Conservation (phyloP, 2,888 invertebrate genomes). For the Alentia gelatinosa region DNA sequence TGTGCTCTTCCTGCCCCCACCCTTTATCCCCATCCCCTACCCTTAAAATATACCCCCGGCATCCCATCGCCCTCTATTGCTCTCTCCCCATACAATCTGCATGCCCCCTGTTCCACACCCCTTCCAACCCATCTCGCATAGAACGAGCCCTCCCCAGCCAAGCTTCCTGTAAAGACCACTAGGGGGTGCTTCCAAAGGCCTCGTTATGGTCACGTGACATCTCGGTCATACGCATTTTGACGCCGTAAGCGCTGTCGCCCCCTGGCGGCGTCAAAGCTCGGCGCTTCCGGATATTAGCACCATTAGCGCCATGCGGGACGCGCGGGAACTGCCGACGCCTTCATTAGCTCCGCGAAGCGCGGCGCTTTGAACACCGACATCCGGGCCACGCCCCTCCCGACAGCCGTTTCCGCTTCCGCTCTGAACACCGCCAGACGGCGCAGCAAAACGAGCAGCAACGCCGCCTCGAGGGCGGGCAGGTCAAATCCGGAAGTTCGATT, state of each 20-base stretch:
- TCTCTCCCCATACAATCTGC: background rate
- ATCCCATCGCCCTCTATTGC: background rate
- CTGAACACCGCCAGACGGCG: background rate
- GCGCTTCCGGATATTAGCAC: constrained; percentile 42
- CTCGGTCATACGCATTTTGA: constrained; percentile 9
- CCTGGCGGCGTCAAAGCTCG: background rate
- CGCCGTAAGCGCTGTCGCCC: background rate
- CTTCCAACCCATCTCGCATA: background rate
- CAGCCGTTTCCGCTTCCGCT: constrained; percentile 16
- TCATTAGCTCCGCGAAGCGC: constrained; percentile 22
- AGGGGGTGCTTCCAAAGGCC: background rate
- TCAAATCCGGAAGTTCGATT: too few relatives aligned
- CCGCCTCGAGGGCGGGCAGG: background rate
- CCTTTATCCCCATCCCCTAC: background rate
- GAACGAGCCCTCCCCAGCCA: background rate
- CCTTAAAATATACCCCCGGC: background rate
- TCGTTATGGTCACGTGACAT: constrained; percentile 40
- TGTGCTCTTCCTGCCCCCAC: background rate
- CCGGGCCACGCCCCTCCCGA: background rate
- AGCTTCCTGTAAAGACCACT: background rate
- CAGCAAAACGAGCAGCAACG: background rate
- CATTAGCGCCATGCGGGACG: background rate
- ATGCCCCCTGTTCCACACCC: background rate
- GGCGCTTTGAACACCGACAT: constrained; percentile 3
- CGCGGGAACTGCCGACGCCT: background rate